phyloP scores from a whole-genome alignment of 2,888 invertebrate genomes.

The Lamellibrachia columna region DNA sequence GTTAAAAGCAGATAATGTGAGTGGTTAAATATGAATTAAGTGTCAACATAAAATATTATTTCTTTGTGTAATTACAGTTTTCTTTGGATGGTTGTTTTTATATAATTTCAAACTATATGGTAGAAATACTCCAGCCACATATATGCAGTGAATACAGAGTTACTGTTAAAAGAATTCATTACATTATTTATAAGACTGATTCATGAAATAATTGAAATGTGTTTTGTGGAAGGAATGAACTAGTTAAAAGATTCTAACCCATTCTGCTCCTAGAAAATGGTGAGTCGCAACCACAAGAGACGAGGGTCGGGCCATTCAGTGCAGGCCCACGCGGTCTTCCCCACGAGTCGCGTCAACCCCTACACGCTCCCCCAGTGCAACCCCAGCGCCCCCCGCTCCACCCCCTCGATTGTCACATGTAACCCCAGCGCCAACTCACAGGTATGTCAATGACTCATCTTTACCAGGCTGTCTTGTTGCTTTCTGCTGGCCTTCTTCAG shows the following conservation, averaged over 20 bases:
- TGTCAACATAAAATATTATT: no score
- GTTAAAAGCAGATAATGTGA: no score
- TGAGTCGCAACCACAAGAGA: constrained; percentile 7
- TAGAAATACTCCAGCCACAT: no score
- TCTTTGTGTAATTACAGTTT: no score
- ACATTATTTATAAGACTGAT: background rate
- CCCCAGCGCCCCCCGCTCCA: background rate
- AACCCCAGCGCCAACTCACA: background rate
- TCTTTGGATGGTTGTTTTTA: no score
- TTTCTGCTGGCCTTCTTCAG: background rate
- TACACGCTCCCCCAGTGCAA: background rate
- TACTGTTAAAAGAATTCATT: background rate
- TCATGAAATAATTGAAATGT: background rate
- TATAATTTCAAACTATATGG: no score
- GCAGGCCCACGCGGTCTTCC: background rate
- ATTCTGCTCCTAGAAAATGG: background rate
- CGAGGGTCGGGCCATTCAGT: background rate
- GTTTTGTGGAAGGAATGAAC: background rate
- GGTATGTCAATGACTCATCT: background rate
- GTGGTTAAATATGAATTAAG: no score
- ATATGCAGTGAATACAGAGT: no score
- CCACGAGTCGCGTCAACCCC: background rate
- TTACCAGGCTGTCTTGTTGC: background rate
- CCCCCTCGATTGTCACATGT: background rate
- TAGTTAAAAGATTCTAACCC: background rate